Percentiles rank a stretch among this genome's conserved stretches.
These are phyloP conservation scores for Hippoglossus hippoglossus DNA, from an alignment of 2,797 vertebrate genomes.

Conservation along the genomic window DNA sequence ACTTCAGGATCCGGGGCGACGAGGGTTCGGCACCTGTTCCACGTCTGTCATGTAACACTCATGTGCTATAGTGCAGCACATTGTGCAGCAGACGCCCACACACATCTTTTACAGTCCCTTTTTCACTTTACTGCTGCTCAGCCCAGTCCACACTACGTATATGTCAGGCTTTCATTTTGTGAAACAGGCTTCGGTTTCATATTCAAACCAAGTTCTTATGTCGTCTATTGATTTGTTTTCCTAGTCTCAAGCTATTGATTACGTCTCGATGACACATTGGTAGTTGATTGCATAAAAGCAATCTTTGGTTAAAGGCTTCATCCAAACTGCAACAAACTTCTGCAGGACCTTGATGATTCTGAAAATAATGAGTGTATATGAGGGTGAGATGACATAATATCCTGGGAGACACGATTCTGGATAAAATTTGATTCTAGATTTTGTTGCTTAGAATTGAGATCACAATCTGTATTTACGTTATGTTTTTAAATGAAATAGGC, in stretches of 20 bases:
- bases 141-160: conserved; percentile 8
- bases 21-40: conserved; percentile 37
- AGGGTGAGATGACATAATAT: conserved; percentile 8
- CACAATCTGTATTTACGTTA: too few relatives aligned
- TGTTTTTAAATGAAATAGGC: too few relatives aligned
- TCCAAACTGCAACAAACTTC: background rate
- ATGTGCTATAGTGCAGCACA: conserved; percentile 61
- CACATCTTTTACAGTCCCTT: conserved; percentile 28
- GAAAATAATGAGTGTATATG: conserved; percentile 13
- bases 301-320: conserved; percentile 9
- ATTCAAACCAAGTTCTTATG: background rate
- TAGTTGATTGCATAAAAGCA: conserved; percentile 4
- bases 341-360: conserved; percentile 22
- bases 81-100: conserved; percentile 66
- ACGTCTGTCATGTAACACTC: conserved; percentile 50
- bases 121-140: conserved; percentile 55
- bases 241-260: conserved; percentile 16
- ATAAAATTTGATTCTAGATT: background rate
- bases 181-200: conserved; percentile 3
- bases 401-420: too few relatives aligned
- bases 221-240: conserved; percentile 1
- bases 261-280: conserved; percentile 11
- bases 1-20: background rate
- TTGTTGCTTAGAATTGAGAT: too few relatives aligned
- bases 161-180: conserved; percentile 2